phyloP scores from a whole-genome alignment of 2,113 vertebrate species.

The Mobula birostris region DNA sequence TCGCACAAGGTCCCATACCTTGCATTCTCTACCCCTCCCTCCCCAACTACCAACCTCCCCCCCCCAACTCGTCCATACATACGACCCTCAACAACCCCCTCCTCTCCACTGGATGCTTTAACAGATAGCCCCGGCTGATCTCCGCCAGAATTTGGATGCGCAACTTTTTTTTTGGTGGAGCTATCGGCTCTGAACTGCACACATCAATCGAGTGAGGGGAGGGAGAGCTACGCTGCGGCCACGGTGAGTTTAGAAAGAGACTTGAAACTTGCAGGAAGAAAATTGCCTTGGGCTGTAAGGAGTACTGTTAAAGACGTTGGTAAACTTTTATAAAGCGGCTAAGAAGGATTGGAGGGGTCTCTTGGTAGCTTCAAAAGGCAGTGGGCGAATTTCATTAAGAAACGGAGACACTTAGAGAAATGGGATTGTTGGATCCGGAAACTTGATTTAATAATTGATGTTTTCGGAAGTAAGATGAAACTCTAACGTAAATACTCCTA shows the following conservation, averaged over 20 bases:
- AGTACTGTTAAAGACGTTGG: constrained; percentile 35
- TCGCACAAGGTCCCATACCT: not conserved
- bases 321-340: constrained; percentile 42
- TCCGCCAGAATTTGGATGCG: constrained; percentile 50
- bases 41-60: not conserved
- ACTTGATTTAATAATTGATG: not conserved
- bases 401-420: not conserved
- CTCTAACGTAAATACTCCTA: not conserved
- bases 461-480: not conserved
- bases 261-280: constrained; percentile 37
- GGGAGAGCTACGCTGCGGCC: constrained; percentile 58
- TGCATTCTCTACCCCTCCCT: not conserved
- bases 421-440: not conserved
- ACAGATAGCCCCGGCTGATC: constrained; percentile 41
- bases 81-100: not conserved
- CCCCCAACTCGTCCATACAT: not conserved
- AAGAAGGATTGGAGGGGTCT: not conserved
- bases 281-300: constrained; percentile 39
- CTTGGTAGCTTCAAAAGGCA: not conserved
- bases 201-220: constrained; percentile 40
- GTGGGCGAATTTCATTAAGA: not conserved
- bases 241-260: constrained; percentile 58
- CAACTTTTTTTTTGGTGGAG: constrained; percentile 45
- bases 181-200: constrained; percentile 25
- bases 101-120: constrained; percentile 9